These are phyloP conservation scores for Caenorhabditis sp. DNA, from an alignment of 2,888 invertebrate species.

Conservation along the genomic window DNA sequence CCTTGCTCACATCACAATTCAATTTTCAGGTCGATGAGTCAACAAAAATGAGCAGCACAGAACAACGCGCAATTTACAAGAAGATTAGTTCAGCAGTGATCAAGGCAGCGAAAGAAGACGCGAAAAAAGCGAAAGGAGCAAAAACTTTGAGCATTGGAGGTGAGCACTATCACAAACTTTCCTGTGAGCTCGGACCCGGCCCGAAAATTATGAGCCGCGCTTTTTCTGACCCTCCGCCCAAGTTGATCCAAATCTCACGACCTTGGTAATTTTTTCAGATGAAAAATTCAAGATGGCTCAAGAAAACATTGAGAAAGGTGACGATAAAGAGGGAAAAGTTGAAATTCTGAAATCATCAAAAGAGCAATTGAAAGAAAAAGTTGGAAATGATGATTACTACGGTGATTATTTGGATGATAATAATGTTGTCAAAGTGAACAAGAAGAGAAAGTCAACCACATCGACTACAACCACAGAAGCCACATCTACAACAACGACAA, in stretches of 20 bases:
- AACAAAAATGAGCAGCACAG: conserved; percentile 22
- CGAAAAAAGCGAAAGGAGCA: conserved; percentile 13
- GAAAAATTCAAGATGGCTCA: conserved; percentile 33
- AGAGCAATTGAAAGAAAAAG: conserved; percentile 21
- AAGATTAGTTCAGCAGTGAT: conserved; percentile 40
- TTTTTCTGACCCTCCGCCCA: no score
- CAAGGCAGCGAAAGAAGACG: conserved; percentile 27
- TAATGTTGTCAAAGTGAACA: conserved; percentile 35
- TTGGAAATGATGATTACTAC: conserved; percentile 41
- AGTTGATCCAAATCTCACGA: no score
- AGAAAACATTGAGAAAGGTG: conserved; percentile 15
- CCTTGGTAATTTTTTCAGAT: conserved; percentile 5
- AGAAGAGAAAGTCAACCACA: conserved; percentile 6
- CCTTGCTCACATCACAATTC: no score
- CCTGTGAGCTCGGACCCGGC: no score
- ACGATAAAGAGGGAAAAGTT: conserved; percentile 17
- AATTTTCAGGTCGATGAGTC: conserved; percentile 13
- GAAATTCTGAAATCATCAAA: conserved; percentile 30
- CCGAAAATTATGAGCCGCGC: no score
- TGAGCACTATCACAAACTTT: not conserved
- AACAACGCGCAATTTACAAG: conserved; percentile 38
- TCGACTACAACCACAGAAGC: conserved; percentile 10
- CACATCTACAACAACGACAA: conserved; percentile 19
- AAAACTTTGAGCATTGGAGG: not conserved
- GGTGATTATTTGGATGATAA: conserved; percentile 43